Percentiles rank a stretch among this genome's conserved stretches.
Evolutionary conservation across 1,140 invertebrate genomes (phyloP).

Genomic region (Procambarus clarkii): DNA sequence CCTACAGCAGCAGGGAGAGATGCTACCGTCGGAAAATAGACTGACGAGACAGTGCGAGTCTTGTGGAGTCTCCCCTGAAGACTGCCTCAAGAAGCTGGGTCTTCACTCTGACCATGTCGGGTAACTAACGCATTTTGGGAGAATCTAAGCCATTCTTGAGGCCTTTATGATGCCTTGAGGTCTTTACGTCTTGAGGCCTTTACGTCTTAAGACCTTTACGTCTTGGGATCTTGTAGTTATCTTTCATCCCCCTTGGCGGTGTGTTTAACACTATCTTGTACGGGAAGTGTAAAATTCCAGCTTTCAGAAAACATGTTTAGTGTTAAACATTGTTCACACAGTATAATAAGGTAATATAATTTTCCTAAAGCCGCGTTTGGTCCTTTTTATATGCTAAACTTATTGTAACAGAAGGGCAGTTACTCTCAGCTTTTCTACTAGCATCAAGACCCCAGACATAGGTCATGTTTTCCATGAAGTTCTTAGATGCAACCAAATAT

Average conservation of each 20-base stretch:
- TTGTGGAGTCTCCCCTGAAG: constrained; percentile 52
- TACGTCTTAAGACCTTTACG: neutral
- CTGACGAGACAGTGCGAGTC: constrained; percentile 44
- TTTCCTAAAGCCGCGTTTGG: too few species aligned
- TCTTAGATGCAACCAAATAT: neutral
- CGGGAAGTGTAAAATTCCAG: too few species aligned
- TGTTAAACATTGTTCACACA: too few species aligned
- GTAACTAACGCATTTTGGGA: neutral
- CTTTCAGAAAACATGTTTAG: too few species aligned
- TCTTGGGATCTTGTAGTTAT: neutral
- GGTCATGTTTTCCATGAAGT: too few species aligned
- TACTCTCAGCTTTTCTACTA: too few species aligned
- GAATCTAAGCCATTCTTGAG: neutral
- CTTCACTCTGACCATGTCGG: constrained; percentile 31
- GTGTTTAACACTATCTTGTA: neutral
- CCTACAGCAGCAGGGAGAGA: constrained; percentile 3
- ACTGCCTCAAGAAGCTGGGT: constrained; percentile 57
- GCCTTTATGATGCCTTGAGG: neutral
- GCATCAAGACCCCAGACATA: too few species aligned
- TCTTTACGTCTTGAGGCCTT: neutral
- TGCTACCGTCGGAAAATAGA: neutral
- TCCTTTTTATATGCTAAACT: too few species aligned
- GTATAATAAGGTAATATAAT: too few species aligned
- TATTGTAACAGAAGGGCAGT: too few species aligned
- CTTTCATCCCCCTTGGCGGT: neutral